Conservation (phyloP, 2,888 invertebrate species). For the Volucella bombylans region DNA sequence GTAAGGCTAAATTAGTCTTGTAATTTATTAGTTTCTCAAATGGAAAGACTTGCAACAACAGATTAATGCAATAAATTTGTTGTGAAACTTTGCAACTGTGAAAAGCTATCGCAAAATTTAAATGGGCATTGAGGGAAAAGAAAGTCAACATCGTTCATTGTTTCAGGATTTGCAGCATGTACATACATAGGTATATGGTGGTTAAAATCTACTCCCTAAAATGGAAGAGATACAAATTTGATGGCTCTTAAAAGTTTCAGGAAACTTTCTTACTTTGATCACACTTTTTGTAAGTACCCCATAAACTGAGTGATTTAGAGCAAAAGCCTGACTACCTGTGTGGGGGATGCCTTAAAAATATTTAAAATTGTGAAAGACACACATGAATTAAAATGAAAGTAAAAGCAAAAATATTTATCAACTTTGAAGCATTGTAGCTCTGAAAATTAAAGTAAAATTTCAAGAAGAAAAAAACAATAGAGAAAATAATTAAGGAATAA, state of each 20-base stretch:
- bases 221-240: constrained; percentile 36
- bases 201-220: constrained; percentile 44
- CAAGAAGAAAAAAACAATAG: too few relatives aligned
- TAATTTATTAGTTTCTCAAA: constrained; percentile 50
- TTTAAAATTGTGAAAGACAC: too few relatives aligned
- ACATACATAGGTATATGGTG: constrained; percentile 18
- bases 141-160: background rate
- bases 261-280: constrained; percentile 35
- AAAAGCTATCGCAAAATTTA: constrained; percentile 40
- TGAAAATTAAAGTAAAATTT: too few relatives aligned
- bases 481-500: too few relatives aligned
- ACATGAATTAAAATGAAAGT: too few relatives aligned
- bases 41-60: constrained; percentile 52
- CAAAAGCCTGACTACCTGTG: too few relatives aligned
- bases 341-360: too few relatives aligned
- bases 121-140: background rate
- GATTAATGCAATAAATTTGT: constrained; percentile 66
- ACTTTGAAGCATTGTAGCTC: too few relatives aligned
- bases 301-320: constrained; percentile 38
- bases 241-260: constrained; percentile 28
- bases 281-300: constrained; percentile 19
- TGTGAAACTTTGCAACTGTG: constrained; percentile 51
- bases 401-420: too few relatives aligned
- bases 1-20: constrained; percentile 13
- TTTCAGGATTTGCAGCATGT: constrained; percentile 29